Evolutionary conservation across 30 jellyfish, hydroid and myxozoan genomes (phyloP).

Genomic region (Hydractinia echinata): DNA sequence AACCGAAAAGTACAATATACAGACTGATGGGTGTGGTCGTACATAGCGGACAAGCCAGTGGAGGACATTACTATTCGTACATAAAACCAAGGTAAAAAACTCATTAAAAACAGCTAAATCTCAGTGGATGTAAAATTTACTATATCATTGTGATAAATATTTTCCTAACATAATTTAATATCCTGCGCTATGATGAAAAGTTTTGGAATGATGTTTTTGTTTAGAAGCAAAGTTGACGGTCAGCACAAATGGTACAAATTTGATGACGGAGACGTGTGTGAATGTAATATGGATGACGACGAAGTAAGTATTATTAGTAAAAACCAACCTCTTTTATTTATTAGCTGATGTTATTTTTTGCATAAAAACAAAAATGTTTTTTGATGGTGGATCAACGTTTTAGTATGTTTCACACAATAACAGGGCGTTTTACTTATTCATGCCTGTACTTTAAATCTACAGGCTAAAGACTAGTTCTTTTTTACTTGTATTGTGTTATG

Average conservation of each 20-base stretch:
- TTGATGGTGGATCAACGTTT: neutral
- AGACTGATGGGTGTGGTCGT: slow-evolving; percentile 85
- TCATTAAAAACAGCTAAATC: neutral
- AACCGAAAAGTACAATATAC: slow-evolving; percentile 73
- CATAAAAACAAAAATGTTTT: too few relatives aligned
- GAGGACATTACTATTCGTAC: slow-evolving; percentile 94
- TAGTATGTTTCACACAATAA: neutral
- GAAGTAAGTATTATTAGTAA: slow-evolving; percentile 43
- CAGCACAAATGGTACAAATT: slow-evolving; percentile 71
- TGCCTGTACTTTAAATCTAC: too few relatives aligned
- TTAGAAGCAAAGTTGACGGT: slow-evolving; percentile 8
- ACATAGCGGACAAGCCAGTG: slow-evolving; percentile 99
- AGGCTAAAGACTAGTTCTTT: too few relatives aligned
- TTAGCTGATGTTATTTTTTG: neutral
- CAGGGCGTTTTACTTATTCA: too few relatives aligned
- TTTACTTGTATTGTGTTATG: too few relatives aligned
- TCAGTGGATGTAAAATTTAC: neutral
- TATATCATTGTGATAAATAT: too few relatives aligned
- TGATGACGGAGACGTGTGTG: slow-evolving; percentile 97
- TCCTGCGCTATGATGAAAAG: too few relatives aligned
- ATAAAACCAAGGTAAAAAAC: slow-evolving; percentile 76
- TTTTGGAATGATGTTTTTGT: neutral
- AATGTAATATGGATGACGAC: slow-evolving; percentile 91
- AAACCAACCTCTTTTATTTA: neutral
- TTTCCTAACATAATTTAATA: too few relatives aligned